A percentile compares a stretch with the other conserved stretches of the same genome.
These are phyloP conservation scores for Drosophila pseudotalamancana DNA, from an alignment of 2,888 invertebrate species.

Conservation along the genomic window DNA sequence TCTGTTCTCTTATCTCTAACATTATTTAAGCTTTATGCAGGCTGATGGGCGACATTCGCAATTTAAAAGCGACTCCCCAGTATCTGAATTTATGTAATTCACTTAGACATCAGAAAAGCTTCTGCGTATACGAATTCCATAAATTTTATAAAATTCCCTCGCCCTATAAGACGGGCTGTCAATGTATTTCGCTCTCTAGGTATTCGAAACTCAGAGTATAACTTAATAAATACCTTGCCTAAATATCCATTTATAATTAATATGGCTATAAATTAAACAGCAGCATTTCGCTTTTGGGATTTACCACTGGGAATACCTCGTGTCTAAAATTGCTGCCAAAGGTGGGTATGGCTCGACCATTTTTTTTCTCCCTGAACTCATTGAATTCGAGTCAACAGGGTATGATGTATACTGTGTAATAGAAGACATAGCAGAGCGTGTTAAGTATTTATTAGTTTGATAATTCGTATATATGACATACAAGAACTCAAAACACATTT, in stretches of 20 bases:
- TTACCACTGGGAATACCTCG: slow-evolving; percentile 3
- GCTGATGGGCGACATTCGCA: slow-evolving; percentile 42
- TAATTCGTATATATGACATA: too few species aligned
- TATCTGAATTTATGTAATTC: slow-evolving; percentile 26
- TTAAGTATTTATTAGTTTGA: too few species aligned
- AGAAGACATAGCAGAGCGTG: too few species aligned
- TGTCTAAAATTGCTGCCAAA: not conserved
- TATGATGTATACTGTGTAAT: too few species aligned
- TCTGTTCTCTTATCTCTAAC: slow-evolving; percentile 34
- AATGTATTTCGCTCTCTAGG: not conserved
- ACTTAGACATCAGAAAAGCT: slow-evolving; percentile 12
- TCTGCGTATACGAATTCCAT: slow-evolving; percentile 8
- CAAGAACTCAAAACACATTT: too few species aligned
- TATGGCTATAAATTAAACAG: slow-evolving; percentile 25
- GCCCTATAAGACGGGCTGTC: slow-evolving; percentile 6
- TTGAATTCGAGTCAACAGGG: too few species aligned
- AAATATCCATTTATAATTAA: slow-evolving; percentile 45
- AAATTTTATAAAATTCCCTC: slow-evolving; percentile 21
- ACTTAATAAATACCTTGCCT: slow-evolving; percentile 24
- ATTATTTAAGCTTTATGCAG: slow-evolving; percentile 63
- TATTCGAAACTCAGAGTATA: not conserved
- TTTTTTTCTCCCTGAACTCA: not conserved
- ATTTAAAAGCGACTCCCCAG: slow-evolving; percentile 58
- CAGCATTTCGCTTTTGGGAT: slow-evolving; percentile 1
- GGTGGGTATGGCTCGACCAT: not conserved